Conservation (phyloP, 2,113 vertebrate species). For the Orientallactaga bullata region DNA sequence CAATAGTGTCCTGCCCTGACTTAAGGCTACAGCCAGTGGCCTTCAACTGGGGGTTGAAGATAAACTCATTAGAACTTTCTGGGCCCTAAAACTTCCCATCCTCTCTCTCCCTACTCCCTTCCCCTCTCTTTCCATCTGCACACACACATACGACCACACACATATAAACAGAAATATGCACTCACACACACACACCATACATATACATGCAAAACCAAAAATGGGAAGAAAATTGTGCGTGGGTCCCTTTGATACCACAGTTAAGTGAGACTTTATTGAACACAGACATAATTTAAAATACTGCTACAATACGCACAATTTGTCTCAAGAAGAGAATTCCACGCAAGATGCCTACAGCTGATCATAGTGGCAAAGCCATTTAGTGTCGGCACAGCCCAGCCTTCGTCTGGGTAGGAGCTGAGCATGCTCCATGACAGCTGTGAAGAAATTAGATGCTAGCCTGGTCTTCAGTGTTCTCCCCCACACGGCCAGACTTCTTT, state of each 20-base stretch:
- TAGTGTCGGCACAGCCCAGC: conserved; percentile 3
- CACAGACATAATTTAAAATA: too few relatives aligned
- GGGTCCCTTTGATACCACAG: too few relatives aligned
- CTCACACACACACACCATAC: too few relatives aligned
- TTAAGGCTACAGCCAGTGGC: neutral
- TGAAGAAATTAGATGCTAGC: neutral
- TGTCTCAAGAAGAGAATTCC: neutral
- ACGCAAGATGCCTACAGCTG: neutral
- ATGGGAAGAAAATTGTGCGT: too few relatives aligned
- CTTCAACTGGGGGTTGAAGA: neutral
- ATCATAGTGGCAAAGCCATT: neutral
- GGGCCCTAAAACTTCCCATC: neutral
- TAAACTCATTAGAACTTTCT: neutral
- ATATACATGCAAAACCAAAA: too few relatives aligned
- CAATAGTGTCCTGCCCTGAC: neutral
- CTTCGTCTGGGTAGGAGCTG: neutral
- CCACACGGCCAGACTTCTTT: neutral
- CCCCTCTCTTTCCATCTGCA: too few relatives aligned
- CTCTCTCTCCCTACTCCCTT: too few relatives aligned
- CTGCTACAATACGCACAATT: neutral
- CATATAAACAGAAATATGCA: too few relatives aligned
- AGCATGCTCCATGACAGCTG: neutral
- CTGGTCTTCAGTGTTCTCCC: neutral
- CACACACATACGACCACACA: too few relatives aligned
- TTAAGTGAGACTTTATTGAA: too few relatives aligned